Evolutionary conservation across 1,140 invertebrate genomes (phyloP).

Genomic region (Lucilia cuprina): DNA sequence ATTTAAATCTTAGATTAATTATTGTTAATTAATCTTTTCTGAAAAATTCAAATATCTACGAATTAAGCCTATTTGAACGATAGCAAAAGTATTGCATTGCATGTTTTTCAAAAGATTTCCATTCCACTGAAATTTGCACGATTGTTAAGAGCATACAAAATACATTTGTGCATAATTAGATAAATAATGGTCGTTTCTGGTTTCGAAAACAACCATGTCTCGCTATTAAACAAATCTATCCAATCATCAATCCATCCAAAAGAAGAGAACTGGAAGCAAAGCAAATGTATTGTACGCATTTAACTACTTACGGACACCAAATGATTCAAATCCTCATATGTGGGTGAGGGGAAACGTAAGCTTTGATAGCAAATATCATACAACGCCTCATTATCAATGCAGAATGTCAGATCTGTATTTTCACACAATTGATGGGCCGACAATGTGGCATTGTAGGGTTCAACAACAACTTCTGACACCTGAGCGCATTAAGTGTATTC

Average conservation of each 20-base stretch:
- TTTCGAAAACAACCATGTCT: conserved; percentile 13
- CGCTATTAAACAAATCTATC: background rate
- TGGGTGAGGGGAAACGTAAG: conserved; percentile 76
- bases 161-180: background rate
- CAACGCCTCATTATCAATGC: conserved; percentile 74
- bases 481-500: conserved; percentile 50
- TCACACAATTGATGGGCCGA: conserved; percentile 83
- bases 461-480: conserved; percentile 76
- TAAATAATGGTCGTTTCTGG: background rate
- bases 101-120: too few relatives aligned
- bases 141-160: too few relatives aligned
- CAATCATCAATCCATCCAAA: background rate
- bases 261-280: background rate
- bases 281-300: background rate
- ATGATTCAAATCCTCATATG: conserved; percentile 80
- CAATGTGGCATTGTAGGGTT: conserved; percentile 82
- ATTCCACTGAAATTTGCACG: too few relatives aligned
- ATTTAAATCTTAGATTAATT: too few relatives aligned
- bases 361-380: conserved; percentile 74
- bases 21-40: too few relatives aligned
- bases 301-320: conserved; percentile 70
- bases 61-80: too few relatives aligned
- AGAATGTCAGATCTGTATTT: conserved; percentile 76
- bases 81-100: too few relatives aligned
- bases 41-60: too few relatives aligned